Evolutionary conservation across 2,888 invertebrate species (phyloP).

Genomic region (Cryptus viduatorius): DNA sequence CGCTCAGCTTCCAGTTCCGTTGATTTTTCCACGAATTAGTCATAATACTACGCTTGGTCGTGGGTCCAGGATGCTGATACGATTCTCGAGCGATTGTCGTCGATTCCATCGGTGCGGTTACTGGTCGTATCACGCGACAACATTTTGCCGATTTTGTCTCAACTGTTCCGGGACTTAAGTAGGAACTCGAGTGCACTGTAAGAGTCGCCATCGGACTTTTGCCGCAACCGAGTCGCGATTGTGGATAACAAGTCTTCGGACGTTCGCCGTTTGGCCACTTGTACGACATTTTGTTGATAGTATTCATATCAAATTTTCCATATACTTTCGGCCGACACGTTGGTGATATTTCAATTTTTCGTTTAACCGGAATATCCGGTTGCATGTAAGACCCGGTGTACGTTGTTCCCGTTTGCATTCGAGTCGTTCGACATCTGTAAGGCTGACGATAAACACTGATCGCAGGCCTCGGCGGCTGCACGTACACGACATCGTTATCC

Average conservation of each 20-base stretch:
- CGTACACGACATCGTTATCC: conserved; percentile 48
- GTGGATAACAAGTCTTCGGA: conserved; percentile 66
- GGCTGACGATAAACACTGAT: conserved; percentile 24
- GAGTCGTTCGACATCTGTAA: conserved; percentile 45
- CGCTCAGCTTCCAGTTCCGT: conserved; percentile 64
- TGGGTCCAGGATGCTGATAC: conserved; percentile 59
- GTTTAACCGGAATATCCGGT: conserved; percentile 8
- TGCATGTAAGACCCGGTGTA: conserved; percentile 68
- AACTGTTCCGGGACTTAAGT: conserved; percentile 67
- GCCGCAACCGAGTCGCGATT: conserved; percentile 65
- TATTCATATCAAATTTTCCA: conserved; percentile 69
- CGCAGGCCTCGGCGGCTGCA: conserved; percentile 59
- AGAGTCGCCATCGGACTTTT: conserved; percentile 66
- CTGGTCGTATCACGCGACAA: conserved; percentile 37
- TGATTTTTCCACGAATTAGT: conserved; percentile 33
- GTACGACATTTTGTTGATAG: conserved; percentile 71
- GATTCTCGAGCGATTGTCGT: conserved; percentile 71
- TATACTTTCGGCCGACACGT: conserved; percentile 12
- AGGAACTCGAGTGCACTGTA: conserved; percentile 71
- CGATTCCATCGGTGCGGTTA: conserved; percentile 67
- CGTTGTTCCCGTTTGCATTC: conserved; percentile 67
- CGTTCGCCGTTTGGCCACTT: conserved; percentile 45
- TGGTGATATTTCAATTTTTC: conserved; percentile 6
- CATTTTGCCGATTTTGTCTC: conserved; percentile 60
- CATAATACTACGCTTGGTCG: conserved; percentile 22